Evolutionary conservation across 2,888 invertebrate genomes (phyloP), one percentile per base, ranked within the genome.

Genomic region (Agrochola lychnidis): DNA sequence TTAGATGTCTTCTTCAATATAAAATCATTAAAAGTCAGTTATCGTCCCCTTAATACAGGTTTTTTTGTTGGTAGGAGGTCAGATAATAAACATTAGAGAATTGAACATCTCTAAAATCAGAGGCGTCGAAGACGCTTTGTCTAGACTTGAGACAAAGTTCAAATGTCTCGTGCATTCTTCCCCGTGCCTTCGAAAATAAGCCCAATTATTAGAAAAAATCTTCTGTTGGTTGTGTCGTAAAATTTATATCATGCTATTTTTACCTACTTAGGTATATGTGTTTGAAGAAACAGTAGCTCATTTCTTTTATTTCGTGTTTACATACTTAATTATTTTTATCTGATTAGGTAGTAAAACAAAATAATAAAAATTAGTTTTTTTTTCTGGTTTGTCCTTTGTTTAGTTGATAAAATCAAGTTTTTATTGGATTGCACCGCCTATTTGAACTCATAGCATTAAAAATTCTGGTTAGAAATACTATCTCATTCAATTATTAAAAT

Each of bases 231-330:
- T 30, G 30, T 30, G 30, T 30, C 30, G 30, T 30, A 30, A 30
- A 30, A 30, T 30, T 30, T 25, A 77, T 30, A 53, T 57, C 30
- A 62, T 40, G 4, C 16, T 12, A 22, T 30, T 67, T 14, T 9
- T 36, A 56, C 36, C 3, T 64, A n/a, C 45, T 42, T 51, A 45
- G 12, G 10, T 22, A 45, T 22, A 45, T 45, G 30, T 78, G n/a
- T 66, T 45, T 40, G 30, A 40, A 61, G 19, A 68, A 76, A 68
- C 36, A 25, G 68, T 63, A 82, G 82, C 63, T 76, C 57, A 62
- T 75, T 68, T 76, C 4, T 64, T 76, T 76, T 76, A 79, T 82
- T 82, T 51, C 51, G 4, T 57, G 42, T 76, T 81, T 68, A 76
- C 51, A 14, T 63, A 68, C 19, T 73, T 36, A 48, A 68, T 10